Percentiles rank a stretch among this genome's conserved stretches.
Evolutionary conservation across 2,113 vertebrate genomes (phyloP).

Genomic region (Conger conger): DNA sequence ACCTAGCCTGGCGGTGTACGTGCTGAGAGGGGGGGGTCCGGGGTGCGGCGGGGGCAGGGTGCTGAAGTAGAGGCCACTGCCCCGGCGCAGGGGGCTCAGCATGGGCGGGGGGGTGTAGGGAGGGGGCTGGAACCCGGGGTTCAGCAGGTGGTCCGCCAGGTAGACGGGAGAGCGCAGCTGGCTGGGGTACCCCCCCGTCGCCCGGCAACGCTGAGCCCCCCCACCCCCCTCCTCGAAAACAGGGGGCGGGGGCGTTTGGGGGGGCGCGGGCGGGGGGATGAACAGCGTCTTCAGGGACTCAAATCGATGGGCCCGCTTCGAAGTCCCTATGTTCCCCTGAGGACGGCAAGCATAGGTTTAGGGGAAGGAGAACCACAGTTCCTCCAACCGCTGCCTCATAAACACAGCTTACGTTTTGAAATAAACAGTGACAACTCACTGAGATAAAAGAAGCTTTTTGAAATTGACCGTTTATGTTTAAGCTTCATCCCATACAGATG

Average conservation of each 20-base stretch:
- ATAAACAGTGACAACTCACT: neutral
- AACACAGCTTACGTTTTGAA: neutral
- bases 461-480: neutral
- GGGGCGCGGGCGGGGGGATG: slow-evolving; percentile 38
- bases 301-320: slow-evolving; percentile 17
- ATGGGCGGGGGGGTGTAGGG: slow-evolving; percentile 72
- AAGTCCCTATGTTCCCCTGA: slow-evolving; percentile 14
- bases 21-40: slow-evolving; percentile 27
- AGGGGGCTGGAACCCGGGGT: slow-evolving; percentile 58
- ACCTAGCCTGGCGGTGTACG: slow-evolving; percentile 51
- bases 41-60: slow-evolving; percentile 45
- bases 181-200: slow-evolving; percentile 53
- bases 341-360: too few relatives aligned
- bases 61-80: slow-evolving; percentile 71
- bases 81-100: slow-evolving; percentile 71
- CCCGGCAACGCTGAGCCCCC: neutral
- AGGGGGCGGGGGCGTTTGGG: neutral
- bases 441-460: neutral
- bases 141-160: slow-evolving; percentile 60
- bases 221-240: neutral
- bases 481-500: neutral
- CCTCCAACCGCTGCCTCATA: neutral
- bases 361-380: neutral
- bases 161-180: slow-evolving; percentile 62
- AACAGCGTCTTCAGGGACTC: slow-evolving; percentile 37